Evolutionary conservation across 2,888 invertebrate genomes (phyloP).

Genomic region (Sminthurinus aureus): DNA sequence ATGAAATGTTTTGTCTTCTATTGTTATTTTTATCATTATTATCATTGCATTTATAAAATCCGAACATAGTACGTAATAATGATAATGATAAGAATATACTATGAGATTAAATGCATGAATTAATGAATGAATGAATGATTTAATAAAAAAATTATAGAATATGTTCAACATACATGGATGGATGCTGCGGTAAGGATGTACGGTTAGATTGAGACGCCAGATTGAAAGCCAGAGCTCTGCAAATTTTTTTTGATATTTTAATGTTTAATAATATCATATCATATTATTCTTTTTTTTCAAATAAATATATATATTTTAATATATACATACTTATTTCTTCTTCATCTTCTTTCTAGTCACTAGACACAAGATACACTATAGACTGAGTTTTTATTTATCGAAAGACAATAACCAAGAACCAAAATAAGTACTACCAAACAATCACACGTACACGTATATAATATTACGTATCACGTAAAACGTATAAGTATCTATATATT

Average conservation of each 20-base stretch:
- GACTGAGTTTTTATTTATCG: no score
- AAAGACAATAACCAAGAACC: no score
- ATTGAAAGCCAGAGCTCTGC: conserved; percentile 60
- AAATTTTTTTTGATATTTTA: not conserved
- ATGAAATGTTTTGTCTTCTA: not conserved
- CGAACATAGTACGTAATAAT: no score
- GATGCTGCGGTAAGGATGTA: conserved; percentile 59
- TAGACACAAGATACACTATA: no score
- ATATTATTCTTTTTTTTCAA: conserved; percentile 3
- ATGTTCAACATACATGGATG: conserved; percentile 58
- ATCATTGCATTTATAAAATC: no score
- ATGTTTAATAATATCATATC: conserved; percentile 51
- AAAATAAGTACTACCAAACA: no score
- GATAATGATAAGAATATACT: not conserved
- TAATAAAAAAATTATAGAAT: conserved; percentile 19
- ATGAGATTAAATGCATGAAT: no score
- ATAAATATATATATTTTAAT: not conserved
- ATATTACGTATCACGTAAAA: no score
- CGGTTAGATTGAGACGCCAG: conserved; percentile 59
- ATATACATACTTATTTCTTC: not conserved
- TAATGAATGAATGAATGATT: conserved; percentile 11
- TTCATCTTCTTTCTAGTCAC: no score
- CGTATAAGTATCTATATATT: no score
- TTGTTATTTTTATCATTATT: not conserved
- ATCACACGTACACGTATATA: no score